Percentiles rank a stretch among this genome's conserved stretches.
Evolutionary conservation across 1,140 invertebrate genomes (phyloP).

Genomic region (Phenacoccus solenopsis): DNA sequence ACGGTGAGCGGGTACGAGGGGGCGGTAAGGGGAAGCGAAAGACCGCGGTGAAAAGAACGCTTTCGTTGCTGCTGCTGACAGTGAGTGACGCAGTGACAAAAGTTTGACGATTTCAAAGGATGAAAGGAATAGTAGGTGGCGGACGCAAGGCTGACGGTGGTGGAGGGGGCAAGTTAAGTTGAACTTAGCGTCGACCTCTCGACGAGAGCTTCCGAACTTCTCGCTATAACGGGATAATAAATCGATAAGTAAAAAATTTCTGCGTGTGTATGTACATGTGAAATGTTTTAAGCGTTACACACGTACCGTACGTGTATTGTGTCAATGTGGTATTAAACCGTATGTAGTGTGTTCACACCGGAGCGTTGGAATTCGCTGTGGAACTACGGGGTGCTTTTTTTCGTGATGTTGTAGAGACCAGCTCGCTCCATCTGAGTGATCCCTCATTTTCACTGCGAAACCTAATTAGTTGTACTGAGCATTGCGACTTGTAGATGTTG

Average conservation of each 20-base stretch:
- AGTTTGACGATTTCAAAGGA: slow-evolving; percentile 17
- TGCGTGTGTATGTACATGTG: slow-evolving; percentile 9
- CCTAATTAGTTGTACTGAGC: too few species aligned
- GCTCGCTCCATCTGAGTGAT: too few species aligned
- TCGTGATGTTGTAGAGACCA: too few species aligned
- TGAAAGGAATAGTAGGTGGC: slow-evolving; percentile 1
- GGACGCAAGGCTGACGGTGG: neutral
- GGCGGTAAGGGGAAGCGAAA: neutral
- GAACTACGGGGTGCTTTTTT: too few species aligned
- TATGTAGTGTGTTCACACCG: too few species aligned
- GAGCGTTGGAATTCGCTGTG: too few species aligned
- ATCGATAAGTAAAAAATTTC: slow-evolving; percentile 18
- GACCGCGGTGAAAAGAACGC: neutral
- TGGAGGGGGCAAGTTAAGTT: neutral
- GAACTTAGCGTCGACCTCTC: slow-evolving; percentile 16
- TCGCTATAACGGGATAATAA: slow-evolving; percentile 12
- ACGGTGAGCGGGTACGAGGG: neutral
- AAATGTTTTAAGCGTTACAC: neutral
- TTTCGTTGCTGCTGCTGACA: slow-evolving; percentile 10
- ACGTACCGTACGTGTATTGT: neutral
- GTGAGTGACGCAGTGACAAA: slow-evolving; percentile 17
- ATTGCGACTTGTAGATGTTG: too few species aligned
- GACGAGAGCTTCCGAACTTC: slow-evolving; percentile 11
- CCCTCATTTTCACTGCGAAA: too few species aligned
- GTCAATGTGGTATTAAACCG: too few species aligned